phyloP scores from a whole-genome alignment of 2,888 invertebrate genomes.

The Parnassius apollo region DNA sequence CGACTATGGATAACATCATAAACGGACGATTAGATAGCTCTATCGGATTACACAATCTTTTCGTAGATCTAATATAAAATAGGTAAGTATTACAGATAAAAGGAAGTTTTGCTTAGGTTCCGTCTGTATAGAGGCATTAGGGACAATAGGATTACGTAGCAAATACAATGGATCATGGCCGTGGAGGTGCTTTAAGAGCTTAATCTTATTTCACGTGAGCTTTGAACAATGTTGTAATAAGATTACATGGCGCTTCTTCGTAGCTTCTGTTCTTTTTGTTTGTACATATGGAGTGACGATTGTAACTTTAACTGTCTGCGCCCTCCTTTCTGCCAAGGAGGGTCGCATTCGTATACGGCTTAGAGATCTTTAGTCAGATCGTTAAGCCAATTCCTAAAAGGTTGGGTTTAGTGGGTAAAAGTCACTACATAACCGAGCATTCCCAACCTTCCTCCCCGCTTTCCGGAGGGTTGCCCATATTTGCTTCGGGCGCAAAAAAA shows the following conservation, averaged over 20 bases:
- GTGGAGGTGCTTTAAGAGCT: conserved; percentile 45
- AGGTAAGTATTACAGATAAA: conserved; percentile 37
- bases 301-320: not conserved
- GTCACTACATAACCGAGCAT: too few species aligned
- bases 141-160: conserved; percentile 65
- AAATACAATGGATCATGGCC: conserved; percentile 58
- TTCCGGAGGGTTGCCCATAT: too few species aligned
- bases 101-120: conserved; percentile 46
- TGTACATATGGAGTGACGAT: conserved; percentile 27
- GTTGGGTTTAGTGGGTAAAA: too few species aligned
- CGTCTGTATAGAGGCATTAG: conserved; percentile 39
- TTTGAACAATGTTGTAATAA: conserved; percentile 56
- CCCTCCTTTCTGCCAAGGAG: too few species aligned
- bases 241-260: conserved; percentile 56
- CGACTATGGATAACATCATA: conserved; percentile 36
- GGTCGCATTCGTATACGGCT: too few species aligned
- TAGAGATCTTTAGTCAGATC: too few species aligned
- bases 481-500: too few species aligned
- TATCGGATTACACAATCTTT: conserved; percentile 48
- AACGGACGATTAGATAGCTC: conserved; percentile 35
- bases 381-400: too few species aligned
- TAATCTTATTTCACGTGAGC: conserved; percentile 65
- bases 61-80: conserved; percentile 30
- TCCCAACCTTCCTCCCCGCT: too few species aligned
- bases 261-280: conserved; percentile 30